phyloP scores from a whole-genome alignment of 2,113 vertebrate genomes.

The Phalacrocorax aristotelis region DNA sequence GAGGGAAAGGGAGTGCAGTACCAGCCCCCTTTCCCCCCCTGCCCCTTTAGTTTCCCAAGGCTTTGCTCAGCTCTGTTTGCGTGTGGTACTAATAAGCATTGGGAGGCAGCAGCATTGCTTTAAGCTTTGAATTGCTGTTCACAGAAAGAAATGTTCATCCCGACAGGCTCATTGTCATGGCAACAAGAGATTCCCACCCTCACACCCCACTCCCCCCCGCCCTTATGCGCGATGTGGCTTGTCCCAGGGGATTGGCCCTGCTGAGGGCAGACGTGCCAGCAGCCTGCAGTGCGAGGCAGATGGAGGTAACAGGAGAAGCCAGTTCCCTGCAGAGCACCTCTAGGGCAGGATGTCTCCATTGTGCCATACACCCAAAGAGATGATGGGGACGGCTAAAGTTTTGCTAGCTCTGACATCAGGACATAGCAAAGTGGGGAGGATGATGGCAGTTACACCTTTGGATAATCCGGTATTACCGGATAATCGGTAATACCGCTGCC shows the following conservation, averaged over 20 bases:
- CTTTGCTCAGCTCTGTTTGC: constrained; percentile 2
- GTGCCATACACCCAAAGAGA: neutral
- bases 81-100: neutral
- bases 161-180: constrained; percentile 43
- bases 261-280: neutral
- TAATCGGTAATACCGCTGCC: neutral
- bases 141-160: constrained; percentile 4
- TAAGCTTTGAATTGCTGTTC: neutral
- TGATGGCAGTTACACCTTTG: neutral
- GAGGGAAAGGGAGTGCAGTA: neutral
- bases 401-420: neutral
- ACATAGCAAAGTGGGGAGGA: neutral
- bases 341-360: fast-evolving
- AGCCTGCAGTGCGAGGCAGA: fast-evolving
- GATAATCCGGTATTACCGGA: too few species aligned
- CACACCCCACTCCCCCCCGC: too few species aligned
- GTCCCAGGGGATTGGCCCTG: neutral
- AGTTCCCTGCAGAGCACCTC: fast-evolving
- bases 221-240: neutral
- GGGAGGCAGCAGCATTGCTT: neutral
- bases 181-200: neutral
- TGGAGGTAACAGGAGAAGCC: neutral
- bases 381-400: neutral
- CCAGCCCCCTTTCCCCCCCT: neutral
- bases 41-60: neutral